Evolutionary conservation across 2,888 invertebrate species (phyloP), one percentile per base, ranked within the genome.

Genomic region (Yponomeuta evonymella): DNA sequence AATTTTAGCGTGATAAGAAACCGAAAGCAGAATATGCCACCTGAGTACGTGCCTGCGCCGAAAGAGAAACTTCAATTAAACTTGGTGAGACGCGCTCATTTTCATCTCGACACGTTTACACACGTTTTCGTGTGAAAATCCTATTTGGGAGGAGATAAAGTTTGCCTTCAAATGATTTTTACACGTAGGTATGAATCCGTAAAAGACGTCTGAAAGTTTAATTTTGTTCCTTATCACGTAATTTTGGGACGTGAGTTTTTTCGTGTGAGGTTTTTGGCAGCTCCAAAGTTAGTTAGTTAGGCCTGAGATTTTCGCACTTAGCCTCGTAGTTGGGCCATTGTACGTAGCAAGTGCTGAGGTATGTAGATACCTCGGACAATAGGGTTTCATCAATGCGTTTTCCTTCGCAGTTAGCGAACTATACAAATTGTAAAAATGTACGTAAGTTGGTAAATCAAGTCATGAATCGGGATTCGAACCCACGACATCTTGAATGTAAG

Each of bases 11-110:
- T 36, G 36, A 36, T 43, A 43, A 43, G 5, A 43, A 43, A 43
- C 8, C 3, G 33, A 43, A 43, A 43, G 9, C 43, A 43, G 43
- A 58, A 58, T 58, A 58, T 58, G 15, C 51, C 43, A 43, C 43
- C 51, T 58, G 51, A 58, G 12, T 58, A 15, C 51, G 51, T 15
- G 15, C 51, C 51, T 58, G 12, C 3, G 51, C 15, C 51, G 51
- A 15, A 3, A 58, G 51, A 58, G 51, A 23, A 30, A 30, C 64
- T 64, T 64, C 64, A 64, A 64, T 64, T 64, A 64, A 64, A 64
- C 64, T 64, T 64, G 29, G 30, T 64, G 30, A 64, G 64, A 64
- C 64, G 29, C 30, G 64, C 64, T 64, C 30, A 23, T 64, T 64
- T 23, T 64, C 64, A 23, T 30, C 51, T 58, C 51, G 51, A 58